These are phyloP conservation scores for Aurelia aurita complex sp. Pacific DNA, from an alignment of 30 jellyfish, hydroid and myxozoan genomes.

Conservation along the genomic window DNA sequence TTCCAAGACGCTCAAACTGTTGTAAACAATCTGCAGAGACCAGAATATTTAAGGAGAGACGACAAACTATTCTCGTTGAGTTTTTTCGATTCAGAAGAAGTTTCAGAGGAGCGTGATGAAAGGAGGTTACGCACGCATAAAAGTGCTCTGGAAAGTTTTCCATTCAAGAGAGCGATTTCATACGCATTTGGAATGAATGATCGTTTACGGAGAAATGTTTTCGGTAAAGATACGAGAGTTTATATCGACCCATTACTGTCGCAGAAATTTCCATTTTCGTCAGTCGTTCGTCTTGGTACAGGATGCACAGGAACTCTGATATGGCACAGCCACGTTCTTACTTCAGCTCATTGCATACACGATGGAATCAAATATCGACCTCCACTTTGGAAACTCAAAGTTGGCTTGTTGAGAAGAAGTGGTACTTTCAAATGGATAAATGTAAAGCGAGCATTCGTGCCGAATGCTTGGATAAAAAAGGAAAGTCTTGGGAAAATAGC, in stretches of 20 bases:
- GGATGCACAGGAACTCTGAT: conserved; percentile 94
- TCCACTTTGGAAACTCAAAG: conserved; percentile 67
- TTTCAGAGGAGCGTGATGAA: neutral
- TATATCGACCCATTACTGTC: conserved; percentile 26
- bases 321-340: conserved; percentile 89
- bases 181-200: conserved; percentile 24
- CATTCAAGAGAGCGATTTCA: conserved; percentile 2
- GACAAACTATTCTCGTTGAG: neutral
- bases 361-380: conserved; percentile 66
- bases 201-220: conserved; percentile 76
- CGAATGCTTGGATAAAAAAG: conserved; percentile 77
- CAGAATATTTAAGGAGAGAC: neutral
- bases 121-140: neutral
- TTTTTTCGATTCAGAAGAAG: neutral
- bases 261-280: conserved; percentile 71
- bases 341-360: conserved; percentile 95
- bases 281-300: conserved; percentile 70
- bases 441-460: conserved; percentile 71
- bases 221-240: conserved; percentile 81
- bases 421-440: conserved; percentile 85
- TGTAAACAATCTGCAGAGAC: neutral
- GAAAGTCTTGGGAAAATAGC: conserved; percentile 45
- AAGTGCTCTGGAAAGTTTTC: neutral
- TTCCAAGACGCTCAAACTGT: neutral
- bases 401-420: conserved; percentile 66